Percentiles rank a stretch among this genome's conserved stretches.
phyloP scores from a whole-genome alignment of 2,797 vertebrate genomes.

The Artibeus jamaicensis region DNA sequence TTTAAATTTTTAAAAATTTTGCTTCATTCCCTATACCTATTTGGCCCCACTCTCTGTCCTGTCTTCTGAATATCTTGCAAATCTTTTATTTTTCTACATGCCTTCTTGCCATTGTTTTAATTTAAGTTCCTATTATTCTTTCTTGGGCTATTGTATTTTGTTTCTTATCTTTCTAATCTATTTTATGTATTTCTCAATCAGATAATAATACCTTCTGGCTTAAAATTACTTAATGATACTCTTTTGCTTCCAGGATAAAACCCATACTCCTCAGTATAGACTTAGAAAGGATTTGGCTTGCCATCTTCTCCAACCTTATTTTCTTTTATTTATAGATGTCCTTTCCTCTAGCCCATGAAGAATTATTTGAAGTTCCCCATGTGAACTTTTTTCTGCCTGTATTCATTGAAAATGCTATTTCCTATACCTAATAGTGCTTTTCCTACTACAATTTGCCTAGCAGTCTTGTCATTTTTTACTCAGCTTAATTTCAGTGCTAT shows the following conservation, averaged over 20 bases:
- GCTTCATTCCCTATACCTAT: not conserved
- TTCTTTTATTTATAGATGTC: not conserved
- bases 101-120: slow-evolving; percentile 20
- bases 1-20: not conserved
- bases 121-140: not conserved
- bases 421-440: not conserved
- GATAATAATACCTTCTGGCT: not conserved
- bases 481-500: not conserved
- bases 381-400: not conserved
- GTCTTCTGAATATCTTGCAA: not conserved
- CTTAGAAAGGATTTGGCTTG: not conserved
- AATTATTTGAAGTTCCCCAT: not conserved
- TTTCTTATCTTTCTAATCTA: not conserved
- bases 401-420: slow-evolving; percentile 25
- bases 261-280: not conserved
- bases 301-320: not conserved
- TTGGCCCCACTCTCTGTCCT: not conserved
- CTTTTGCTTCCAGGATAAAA: slow-evolving; percentile 21
- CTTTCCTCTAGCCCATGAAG: not conserved
- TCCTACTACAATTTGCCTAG: not conserved
- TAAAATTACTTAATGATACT: not conserved
- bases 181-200: slow-evolving; percentile 41
- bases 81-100: not conserved
- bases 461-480: not conserved
- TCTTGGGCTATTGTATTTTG: not conserved